A percentile compares a stretch with the other conserved stretches of the same genome.
phyloP scores from a whole-genome alignment of 2,888 invertebrate species.

The Zonitis immaculata region DNA sequence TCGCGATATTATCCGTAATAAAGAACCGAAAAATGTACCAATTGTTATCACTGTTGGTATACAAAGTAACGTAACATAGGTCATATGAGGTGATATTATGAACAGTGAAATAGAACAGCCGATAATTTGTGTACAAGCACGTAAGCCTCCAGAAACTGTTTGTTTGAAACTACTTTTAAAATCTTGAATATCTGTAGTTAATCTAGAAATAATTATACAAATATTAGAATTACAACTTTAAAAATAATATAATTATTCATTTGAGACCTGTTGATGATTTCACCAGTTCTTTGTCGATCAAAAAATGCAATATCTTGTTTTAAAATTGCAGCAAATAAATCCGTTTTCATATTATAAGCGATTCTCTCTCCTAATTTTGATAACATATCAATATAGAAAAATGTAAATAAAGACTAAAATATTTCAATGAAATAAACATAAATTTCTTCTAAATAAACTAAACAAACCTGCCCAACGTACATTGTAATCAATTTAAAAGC shows the following conservation, averaged over 20 bases:
- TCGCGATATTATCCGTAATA: slow-evolving; percentile 71
- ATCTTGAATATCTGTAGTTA: slow-evolving; percentile 93
- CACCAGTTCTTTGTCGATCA: slow-evolving; percentile 86
- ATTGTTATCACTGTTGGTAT: slow-evolving; percentile 79
- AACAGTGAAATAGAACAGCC: slow-evolving; percentile 76
- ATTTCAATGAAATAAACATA: slow-evolving; percentile 13
- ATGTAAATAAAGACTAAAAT: slow-evolving; percentile 73
- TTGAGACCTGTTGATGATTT: slow-evolving; percentile 76
- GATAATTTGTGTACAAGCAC: slow-evolving; percentile 78
- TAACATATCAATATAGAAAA: slow-evolving; percentile 81
- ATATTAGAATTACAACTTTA: slow-evolving; percentile 8
- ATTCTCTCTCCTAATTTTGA: slow-evolving; percentile 86
- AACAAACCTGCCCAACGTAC: slow-evolving; percentile 68
- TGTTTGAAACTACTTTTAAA: slow-evolving; percentile 96
- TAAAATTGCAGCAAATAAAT: slow-evolving; percentile 77
- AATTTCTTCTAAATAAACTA: background rate
- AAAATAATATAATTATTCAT: background rate
- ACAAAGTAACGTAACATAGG: slow-evolving; percentile 75
- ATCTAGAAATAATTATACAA: slow-evolving; percentile 52
- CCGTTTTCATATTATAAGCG: slow-evolving; percentile 73
- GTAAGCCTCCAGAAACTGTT: slow-evolving; percentile 85
- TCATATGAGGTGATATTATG: slow-evolving; percentile 87
- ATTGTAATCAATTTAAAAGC: slow-evolving; percentile 62
- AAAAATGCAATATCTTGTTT: slow-evolving; percentile 88
- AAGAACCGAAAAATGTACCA: slow-evolving; percentile 78